Conservation (phyloP, 2,113 vertebrate genomes). For the Ardeotis arabs region DNA sequence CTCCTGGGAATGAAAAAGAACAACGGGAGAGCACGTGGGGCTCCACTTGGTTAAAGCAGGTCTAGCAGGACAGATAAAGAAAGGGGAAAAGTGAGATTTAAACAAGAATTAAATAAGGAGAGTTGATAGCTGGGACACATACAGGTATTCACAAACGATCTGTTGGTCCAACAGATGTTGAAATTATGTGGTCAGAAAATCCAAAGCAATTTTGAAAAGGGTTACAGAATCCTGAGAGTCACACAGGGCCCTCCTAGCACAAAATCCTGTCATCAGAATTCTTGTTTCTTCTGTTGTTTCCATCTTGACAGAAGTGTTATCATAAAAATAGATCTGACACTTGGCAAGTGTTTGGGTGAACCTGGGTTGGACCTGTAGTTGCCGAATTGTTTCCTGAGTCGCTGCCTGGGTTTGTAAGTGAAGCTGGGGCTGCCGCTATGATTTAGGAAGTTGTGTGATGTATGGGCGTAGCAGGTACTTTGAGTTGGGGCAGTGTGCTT, state of each 20-base stretch:
- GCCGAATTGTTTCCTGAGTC: background rate
- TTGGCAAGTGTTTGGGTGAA: background rate
- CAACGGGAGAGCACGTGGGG: background rate
- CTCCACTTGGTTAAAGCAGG: background rate
- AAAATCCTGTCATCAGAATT: background rate
- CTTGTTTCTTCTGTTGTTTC: background rate
- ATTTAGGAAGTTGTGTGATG: background rate
- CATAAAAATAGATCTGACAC: background rate
- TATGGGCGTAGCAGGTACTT: background rate
- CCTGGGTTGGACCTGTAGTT: background rate
- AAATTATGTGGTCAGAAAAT: conserved; percentile 3
- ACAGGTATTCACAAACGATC: background rate
- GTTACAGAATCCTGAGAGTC: background rate
- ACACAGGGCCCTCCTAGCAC: background rate
- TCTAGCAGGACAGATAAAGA: background rate
- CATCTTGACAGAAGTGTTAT: background rate
- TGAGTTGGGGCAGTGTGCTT: background rate
- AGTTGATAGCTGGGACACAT: background rate
- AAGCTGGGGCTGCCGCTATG: background rate
- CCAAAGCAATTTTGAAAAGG: background rate
- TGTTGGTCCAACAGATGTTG: background rate
- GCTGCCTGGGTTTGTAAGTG: background rate
- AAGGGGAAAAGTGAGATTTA: background rate
- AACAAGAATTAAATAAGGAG: background rate
- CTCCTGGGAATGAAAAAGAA: background rate